Evolutionary conservation across 2,888 invertebrate genomes (phyloP).

Genomic region (Tachina grossa): DNA sequence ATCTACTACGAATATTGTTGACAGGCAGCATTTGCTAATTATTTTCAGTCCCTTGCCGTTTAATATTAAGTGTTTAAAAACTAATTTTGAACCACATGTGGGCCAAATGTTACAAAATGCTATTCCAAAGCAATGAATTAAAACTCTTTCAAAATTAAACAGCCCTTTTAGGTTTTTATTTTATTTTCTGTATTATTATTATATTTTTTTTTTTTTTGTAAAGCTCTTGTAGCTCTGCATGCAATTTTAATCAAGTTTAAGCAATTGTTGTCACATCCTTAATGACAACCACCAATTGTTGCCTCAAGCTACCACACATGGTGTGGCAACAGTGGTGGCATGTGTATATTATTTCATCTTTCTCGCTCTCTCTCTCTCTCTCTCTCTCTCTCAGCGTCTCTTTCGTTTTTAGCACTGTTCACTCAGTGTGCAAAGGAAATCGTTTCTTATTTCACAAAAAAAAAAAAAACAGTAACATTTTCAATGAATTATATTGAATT

Average conservation of each 20-base stretch:
- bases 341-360: conserved; percentile 14
- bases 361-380: neutral
- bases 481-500: conserved; percentile 53
- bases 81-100: conserved; percentile 69
- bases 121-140: conserved; percentile 19
- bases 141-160: conserved; percentile 43
- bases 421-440: neutral
- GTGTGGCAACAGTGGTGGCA: conserved; percentile 59
- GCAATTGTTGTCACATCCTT: conserved; percentile 55
- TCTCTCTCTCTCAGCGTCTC: too few species aligned
- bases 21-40: neutral
- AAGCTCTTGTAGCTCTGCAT: conserved; percentile 41
- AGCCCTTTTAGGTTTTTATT: conserved; percentile 46
- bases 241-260: conserved; percentile 65
- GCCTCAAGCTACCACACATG: conserved; percentile 73
- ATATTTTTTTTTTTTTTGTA: conserved; percentile 11
- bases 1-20: neutral
- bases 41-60: conserved; percentile 38
- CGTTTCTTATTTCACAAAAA: neutral
- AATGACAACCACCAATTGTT: conserved; percentile 72
- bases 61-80: conserved; percentile 62
- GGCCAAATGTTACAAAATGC: conserved; percentile 35
- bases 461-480: conserved; percentile 21
- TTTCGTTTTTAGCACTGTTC: neutral
- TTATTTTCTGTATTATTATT: neutral